A percentile compares a stretch with the other conserved stretches of the same genome.
phyloP scores from a whole-genome alignment of 1,140 invertebrate species.

The Notospermus geniculatus region DNA sequence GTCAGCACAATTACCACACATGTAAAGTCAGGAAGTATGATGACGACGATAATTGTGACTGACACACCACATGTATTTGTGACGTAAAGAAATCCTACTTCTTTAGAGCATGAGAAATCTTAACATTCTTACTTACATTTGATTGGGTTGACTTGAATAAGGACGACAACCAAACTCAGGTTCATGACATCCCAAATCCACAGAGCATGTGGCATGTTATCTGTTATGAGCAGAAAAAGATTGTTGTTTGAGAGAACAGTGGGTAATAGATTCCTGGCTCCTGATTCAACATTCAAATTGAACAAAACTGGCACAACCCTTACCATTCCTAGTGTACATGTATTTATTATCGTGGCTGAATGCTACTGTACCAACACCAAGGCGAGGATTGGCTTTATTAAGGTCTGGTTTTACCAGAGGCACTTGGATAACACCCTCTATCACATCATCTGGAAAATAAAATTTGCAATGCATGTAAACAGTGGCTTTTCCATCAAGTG shows the following conservation, averaged over 20 bases:
- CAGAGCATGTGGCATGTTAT: slow-evolving; percentile 53
- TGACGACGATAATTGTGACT: too few species aligned
- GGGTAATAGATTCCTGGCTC: too few species aligned
- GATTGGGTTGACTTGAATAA: slow-evolving; percentile 48
- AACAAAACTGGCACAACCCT: slow-evolving; percentile 7
- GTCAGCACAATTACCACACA: too few species aligned
- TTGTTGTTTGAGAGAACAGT: too few species aligned
- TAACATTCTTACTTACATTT: slow-evolving; percentile 38
- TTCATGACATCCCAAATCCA: slow-evolving; percentile 54
- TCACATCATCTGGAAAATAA: slow-evolving; percentile 45
- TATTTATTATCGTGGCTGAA: slow-evolving; percentile 55
- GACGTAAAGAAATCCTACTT: too few species aligned
- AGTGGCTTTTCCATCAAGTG: too few species aligned
- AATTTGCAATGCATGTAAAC: neutral
- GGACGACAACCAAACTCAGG: slow-evolving; percentile 39
- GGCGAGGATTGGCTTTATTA: slow-evolving; percentile 52
- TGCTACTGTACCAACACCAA: slow-evolving; percentile 46
- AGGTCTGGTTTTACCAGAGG: slow-evolving; percentile 47
- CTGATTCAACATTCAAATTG: too few species aligned
- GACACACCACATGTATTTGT: too few species aligned
- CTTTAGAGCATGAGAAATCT: too few species aligned
- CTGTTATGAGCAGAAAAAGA: slow-evolving; percentile 23
- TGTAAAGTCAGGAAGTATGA: too few species aligned
- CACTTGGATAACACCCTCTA: slow-evolving; percentile 35
- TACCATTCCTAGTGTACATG: slow-evolving; percentile 53